phyloP scores from a whole-genome alignment of 2,888 invertebrate species.

The Morinoia aosen region DNA sequence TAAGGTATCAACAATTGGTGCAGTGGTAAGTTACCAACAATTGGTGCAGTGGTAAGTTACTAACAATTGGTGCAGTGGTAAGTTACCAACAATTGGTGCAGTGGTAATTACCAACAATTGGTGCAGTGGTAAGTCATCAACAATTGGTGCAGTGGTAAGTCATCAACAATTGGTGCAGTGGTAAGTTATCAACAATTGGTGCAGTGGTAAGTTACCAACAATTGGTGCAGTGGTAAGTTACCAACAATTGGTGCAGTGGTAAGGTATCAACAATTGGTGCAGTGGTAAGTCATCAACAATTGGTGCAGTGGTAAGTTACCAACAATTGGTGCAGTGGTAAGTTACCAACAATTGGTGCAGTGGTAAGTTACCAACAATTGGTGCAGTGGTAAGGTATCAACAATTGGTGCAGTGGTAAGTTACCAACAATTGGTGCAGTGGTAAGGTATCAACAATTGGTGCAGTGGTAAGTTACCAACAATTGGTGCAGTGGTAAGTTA shows the following conservation, averaged over 20 bases:
- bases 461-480: conserved; percentile 53
- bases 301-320: conserved; percentile 47
- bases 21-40: conserved; percentile 53
- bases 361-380: not conserved
- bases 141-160: conserved; percentile 53
- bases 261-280: not conserved
- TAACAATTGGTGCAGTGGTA: conserved; percentile 52
- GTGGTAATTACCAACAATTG: no score
- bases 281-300: conserved; percentile 54
- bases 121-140: not conserved
- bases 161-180: conserved; percentile 45
- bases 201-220: conserved; percentile 53
- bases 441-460: not conserved
- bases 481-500: conserved; percentile 52
- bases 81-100: not conserved
- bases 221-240: conserved; percentile 52
- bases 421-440: conserved; percentile 44
- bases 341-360: conserved; percentile 37
- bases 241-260: conserved; percentile 50
- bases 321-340: conserved; percentile 54
- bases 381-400: conserved; percentile 53
- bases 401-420: conserved; percentile 53
- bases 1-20: not conserved
- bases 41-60: conserved; percentile 49
- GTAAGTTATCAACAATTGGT: not conserved